Evolutionary conservation across 2,888 invertebrate genomes (phyloP).

Genomic region (Apodemia duryi): DNA sequence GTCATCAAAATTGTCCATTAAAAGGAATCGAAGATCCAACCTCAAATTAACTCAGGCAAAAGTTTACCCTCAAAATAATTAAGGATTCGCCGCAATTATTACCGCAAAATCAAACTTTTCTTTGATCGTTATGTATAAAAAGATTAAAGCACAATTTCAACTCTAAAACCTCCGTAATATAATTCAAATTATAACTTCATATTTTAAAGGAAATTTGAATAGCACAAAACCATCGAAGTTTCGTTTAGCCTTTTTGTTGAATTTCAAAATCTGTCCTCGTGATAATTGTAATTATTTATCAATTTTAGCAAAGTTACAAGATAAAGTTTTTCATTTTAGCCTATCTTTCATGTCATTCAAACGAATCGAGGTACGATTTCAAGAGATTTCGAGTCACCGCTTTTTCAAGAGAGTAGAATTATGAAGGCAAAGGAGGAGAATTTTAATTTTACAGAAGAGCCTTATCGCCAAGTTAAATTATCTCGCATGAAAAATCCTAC

Average conservation of each 20-base stretch:
- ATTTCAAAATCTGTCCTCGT: conserved; percentile 61
- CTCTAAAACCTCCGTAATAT: conserved; percentile 41
- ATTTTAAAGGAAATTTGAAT: conserved; percentile 64
- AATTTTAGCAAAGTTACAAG: conserved; percentile 67
- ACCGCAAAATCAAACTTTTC: conserved; percentile 74
- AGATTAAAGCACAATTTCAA: conserved; percentile 42
- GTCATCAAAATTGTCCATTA: conserved; percentile 76
- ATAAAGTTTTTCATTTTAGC: conserved; percentile 59
- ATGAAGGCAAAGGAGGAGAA: conserved; percentile 45
- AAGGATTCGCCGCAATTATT: conserved; percentile 79
- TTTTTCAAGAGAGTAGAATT: conserved; percentile 49
- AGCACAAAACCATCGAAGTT: conserved; percentile 65
- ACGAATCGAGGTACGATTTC: conserved; percentile 62
- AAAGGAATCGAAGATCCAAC: conserved; percentile 69
- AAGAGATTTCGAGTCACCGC: conserved; percentile 52
- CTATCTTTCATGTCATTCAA: conserved; percentile 66
- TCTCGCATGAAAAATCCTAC: conserved; percentile 60
- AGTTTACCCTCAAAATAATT: conserved; percentile 80
- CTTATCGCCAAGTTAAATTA: conserved; percentile 63
- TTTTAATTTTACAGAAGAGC: conserved; percentile 55
- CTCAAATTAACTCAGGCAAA: conserved; percentile 73
- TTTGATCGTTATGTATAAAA: conserved; percentile 67
- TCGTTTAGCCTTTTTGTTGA: conserved; percentile 68
- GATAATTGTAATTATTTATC: conserved; percentile 78
- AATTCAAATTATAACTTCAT: conserved; percentile 41